Conservation (phyloP, 2,113 vertebrate species). For the Serinus canaria region DNA sequence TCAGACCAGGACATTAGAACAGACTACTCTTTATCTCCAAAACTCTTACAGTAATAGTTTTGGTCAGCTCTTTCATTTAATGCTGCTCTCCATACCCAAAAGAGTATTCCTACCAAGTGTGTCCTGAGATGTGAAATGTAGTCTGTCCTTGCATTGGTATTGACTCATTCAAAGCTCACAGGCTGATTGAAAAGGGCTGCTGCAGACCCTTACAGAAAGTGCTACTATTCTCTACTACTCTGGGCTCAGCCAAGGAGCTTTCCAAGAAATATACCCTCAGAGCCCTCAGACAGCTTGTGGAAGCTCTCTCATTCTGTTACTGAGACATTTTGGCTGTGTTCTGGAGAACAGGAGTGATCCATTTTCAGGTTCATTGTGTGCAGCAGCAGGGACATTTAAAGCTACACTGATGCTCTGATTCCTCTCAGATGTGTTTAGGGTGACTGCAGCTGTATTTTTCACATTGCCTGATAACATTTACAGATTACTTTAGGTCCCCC, state of each 20-base stretch:
- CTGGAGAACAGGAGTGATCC: neutral
- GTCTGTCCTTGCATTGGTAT: neutral
- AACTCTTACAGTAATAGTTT: neutral
- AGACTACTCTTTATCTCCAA: neutral
- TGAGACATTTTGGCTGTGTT: neutral
- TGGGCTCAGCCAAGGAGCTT: neutral
- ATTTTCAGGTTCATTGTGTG: neutral
- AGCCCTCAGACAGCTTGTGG: neutral
- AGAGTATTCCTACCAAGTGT: accelerated
- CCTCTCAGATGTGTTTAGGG: neutral
- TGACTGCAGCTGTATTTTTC: neutral
- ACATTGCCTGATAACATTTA: neutral
- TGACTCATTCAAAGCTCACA: neutral
- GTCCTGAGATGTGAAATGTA: too few species aligned
- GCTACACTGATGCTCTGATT: neutral
- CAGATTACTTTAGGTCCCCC: neutral
- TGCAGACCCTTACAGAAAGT: neutral
- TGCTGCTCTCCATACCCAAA: neutral
- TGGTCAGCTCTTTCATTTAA: neutral
- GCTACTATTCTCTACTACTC: neutral
- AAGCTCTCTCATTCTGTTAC: neutral
- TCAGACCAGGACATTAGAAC: neutral
- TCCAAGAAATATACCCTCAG: neutral
- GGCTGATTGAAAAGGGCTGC: neutral
- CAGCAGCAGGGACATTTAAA: neutral